Evolutionary conservation across 2,888 invertebrate genomes (phyloP), one percentile per base, ranked within the genome.

Genomic region (Orchesella flavescens): DNA sequence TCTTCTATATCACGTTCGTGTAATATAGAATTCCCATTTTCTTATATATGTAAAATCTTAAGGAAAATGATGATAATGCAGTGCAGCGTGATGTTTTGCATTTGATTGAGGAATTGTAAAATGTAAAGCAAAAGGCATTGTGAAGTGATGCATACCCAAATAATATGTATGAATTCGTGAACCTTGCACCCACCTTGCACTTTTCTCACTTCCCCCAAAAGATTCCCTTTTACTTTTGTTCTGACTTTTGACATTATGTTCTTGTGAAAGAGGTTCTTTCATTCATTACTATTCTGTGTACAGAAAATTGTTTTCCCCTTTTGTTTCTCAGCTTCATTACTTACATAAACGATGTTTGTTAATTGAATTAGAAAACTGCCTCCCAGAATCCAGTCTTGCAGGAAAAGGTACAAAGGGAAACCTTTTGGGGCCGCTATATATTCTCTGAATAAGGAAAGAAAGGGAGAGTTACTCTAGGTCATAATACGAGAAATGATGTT

Each of bases 401-500:
- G 55, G 17, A 34, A 34, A 13, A 15, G 7, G 55, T 9, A 17
- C 24, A 49, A 68, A 68, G 68, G 68, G 59, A 65, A 68, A 19
- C 44, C 46, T 44, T 10, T 2, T 15, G 43, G 21, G 49, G 49
- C 21, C n/a, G 23, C 24, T 15, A 57, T 44, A n/a, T 34, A 34
- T 44, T 34, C n/a, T n/a, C n/a, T n/a, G n/a, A n/a, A n/a, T n/a
- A n/a, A n/a, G n/a, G n/a, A n/a, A 57, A 19, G 19, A 19, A 4
- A 19, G 19, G 3, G 57, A 57, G 19, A 17, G 15, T 4, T 4
- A 19, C 3, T 4, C 3, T 57, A 19, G 66, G 46, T 66, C 75
- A 66, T 76, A 76, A 76, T 49, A 74, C 49, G 23, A 49, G 19
- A 76, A 55, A 17, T 76, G 12, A 76, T 76, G 68, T 76, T 76